Evolutionary conservation across 1,140 invertebrate species (phyloP), one percentile per base, ranked within the genome.

Genomic region (Solenopsis invicta): DNA sequence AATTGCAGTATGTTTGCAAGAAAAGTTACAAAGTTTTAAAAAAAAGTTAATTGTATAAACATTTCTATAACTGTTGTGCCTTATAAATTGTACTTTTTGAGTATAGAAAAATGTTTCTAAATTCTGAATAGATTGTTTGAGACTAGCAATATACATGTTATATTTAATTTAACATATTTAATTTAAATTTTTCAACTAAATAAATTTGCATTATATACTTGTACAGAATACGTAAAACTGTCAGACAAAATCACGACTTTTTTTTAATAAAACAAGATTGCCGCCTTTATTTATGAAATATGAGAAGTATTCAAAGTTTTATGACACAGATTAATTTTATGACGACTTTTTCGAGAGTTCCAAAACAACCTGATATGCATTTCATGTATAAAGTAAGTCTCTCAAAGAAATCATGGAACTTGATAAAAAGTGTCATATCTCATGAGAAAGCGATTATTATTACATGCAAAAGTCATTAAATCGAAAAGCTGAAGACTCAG

Each of bases 381-480:
- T 16, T 34, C 3, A n/a, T 29, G 21, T 48, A 56, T 48, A 81
- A 54, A 80, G 48, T 71, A 21, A 56, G 16, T 81, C 12, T 4
- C 24, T 12, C 5, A n/a, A 69, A 37, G 50, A 13, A 81, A 81
- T 45, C 24, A 3, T 29, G 8, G 75, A 74, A 50, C 9, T 18
- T 4, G 3, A 13, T 21, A 82, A 74, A 59, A 50, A 50, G 5
- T 50, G 24, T 34, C 41, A 18, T 74, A 37, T 52, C 13, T 48
- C 10, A 50, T 37, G 34, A 54, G 21, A 74, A 50, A 48, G 41
- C 16, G 41, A 72, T 59, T 29, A 72, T 54, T 56, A 72, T 50
- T 41, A 74, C 59, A 72, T 48, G 45, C 16, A 72, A 75, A 84
- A 71, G 50, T 75, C n/a, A 48, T 82, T 29, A 71, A 81, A 41